phyloP scores from a whole-genome alignment of 2,797 vertebrate species.

The Trematomus bernacchii region DNA sequence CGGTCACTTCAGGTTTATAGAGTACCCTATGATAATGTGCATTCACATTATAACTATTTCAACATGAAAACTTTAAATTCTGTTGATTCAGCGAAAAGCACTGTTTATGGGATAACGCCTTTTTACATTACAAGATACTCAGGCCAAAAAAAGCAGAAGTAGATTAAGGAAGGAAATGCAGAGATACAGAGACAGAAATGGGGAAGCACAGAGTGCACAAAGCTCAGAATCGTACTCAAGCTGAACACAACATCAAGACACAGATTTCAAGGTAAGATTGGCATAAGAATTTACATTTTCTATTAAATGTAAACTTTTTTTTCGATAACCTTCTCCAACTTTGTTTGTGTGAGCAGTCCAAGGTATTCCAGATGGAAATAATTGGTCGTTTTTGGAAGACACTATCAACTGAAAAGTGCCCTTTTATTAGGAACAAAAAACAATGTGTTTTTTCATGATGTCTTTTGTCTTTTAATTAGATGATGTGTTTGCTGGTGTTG shows the following conservation, averaged over 20 bases:
- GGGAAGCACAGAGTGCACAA: conserved; percentile 23
- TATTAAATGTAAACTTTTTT: background rate
- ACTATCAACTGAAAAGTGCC: background rate
- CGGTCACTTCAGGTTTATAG: too few species aligned
- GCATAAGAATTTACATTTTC: background rate
- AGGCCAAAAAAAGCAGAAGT: conserved; percentile 18
- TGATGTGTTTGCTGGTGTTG: conserved; percentile 49
- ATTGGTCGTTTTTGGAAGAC: background rate
- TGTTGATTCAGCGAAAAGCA: conserved; percentile 5
- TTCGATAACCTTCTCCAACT: background rate
- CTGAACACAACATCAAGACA: background rate
- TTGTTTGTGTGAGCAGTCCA: background rate
- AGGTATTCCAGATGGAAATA: background rate
- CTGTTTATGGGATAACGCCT: background rate
- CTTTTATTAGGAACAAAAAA: background rate
- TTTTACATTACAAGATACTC: background rate
- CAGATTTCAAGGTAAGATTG: conserved; percentile 49
- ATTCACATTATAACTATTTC: background rate
- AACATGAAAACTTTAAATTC: background rate
- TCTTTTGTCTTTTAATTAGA: conserved; percentile 54
- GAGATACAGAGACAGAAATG: background rate
- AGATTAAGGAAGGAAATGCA: conserved; percentile 29
- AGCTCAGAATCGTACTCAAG: background rate
- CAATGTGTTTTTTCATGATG: background rate
- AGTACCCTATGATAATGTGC: background rate